Conservation (phyloP, 2,888 invertebrate species). For the Atethmia centrago region DNA sequence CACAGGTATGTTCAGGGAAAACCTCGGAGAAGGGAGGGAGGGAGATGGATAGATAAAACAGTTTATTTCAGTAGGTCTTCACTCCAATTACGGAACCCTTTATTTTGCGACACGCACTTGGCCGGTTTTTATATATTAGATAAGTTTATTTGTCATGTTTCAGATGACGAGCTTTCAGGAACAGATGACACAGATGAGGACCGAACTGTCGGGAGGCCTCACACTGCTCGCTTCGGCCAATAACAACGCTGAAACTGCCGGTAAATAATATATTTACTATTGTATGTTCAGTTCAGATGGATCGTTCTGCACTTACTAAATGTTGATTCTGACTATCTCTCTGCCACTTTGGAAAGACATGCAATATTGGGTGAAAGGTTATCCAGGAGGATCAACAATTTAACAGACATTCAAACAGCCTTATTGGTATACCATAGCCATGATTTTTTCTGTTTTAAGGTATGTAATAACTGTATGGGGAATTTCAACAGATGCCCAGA, state of each 20-base stretch:
- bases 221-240: conserved; percentile 73
- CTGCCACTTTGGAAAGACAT: background rate
- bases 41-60: background rate
- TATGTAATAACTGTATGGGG: no score
- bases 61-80: no score
- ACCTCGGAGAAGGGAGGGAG: background rate
- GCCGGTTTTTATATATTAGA: background rate
- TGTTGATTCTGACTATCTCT: background rate
- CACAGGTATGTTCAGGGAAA: conserved; percentile 74
- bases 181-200: conserved; percentile 78
- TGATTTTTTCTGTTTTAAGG: no score
- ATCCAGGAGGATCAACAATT: no score
- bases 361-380: background rate
- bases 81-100: no score
- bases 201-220: conserved; percentile 77
- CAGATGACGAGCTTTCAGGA: conserved; percentile 83
- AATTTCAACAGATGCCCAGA: no score
- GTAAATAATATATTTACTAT: conserved; percentile 66
- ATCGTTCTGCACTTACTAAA: background rate
- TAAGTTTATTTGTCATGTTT: background rate
- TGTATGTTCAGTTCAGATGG: background rate
- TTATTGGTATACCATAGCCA: no score
- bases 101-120: no score
- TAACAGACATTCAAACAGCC: no score
- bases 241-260: conserved; percentile 80